A percentile compares a stretch with the other conserved stretches of the same genome.
Conservation (phyloP, 2,888 invertebrate species). For the Sclerodermus sp. region DNA sequence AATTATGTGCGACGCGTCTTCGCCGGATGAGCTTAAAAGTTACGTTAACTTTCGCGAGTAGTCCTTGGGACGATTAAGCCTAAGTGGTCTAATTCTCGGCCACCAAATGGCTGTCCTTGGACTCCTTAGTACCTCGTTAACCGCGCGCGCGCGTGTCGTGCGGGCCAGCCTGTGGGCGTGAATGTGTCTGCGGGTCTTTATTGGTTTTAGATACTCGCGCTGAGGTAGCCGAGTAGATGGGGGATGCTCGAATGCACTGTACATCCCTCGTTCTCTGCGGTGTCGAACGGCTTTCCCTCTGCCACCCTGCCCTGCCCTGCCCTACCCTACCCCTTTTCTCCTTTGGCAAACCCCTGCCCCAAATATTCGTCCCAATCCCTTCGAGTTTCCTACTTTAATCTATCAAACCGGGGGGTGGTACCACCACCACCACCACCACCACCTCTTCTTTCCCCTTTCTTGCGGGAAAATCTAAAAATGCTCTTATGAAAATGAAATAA, state of each 20-base stretch:
- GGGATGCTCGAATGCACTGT: neutral
- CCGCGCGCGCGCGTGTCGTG: constrained; percentile 11
- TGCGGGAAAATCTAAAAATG: no score
- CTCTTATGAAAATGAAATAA: no score
- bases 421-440: no score
- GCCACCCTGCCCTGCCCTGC: no score
- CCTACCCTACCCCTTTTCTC: no score
- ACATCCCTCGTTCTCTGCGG: neutral
- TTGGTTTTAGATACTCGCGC: constrained; percentile 19
- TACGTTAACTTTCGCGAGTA: constrained; percentile 18
- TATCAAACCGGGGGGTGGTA: no score
- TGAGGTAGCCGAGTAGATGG: neutral
- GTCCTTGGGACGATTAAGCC: constrained; percentile 17
- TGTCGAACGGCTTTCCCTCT: no score
- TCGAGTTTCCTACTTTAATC: no score
- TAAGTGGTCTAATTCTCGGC: constrained; percentile 34
- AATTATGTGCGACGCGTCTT: constrained; percentile 26
- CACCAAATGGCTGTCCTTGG: constrained; percentile 28
- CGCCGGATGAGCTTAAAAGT: constrained; percentile 24
- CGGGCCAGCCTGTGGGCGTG: constrained; percentile 4
- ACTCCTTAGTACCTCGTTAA: constrained; percentile 25
- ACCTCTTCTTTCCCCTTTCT: no score
- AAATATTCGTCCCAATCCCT: no score
- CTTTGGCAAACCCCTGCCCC: no score
- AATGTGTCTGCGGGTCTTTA: constrained; percentile 19